Base-by-base conservation (phyloP, 2,888 invertebrate genomes). In the Malacosoma neustria region DNA sequence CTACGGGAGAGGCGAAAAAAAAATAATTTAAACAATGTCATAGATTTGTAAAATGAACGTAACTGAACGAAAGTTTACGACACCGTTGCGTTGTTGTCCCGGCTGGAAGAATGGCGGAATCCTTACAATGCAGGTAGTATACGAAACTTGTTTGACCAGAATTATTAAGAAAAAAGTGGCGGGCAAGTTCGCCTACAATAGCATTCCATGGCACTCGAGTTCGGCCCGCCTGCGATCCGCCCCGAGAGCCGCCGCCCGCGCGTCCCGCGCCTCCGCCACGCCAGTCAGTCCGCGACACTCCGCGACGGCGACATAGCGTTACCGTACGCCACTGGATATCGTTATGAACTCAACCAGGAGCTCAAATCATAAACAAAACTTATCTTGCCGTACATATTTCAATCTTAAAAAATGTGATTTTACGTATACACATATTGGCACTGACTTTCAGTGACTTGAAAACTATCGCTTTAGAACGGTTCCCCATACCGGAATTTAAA, bases 131-230 rank as follows among this genome's bases (percentile, higher is more conserved):
- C 84, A 79, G 82, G 82, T 84, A 82, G 81, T 84, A 82, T 77
- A 80, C 81, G 59, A 79, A 85, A 84, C 85, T 84, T 79, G 85
- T 84, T 84, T 84, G 81, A 84, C 84, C 79, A 84, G 84, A 85
- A 76, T 76, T 63, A 66, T 74, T 74, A 75, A 73, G 80, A n/a
- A n/a, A 74, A 72, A 82, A 81, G 79, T 82, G 75, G 81, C 82
- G 74, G 80, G 77, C 77, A 73, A 82, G 79, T 80, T 84, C 79
- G 81, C 84, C 84, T 81, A 82, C 84, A 82, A 84, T 84, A 80
- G 84, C 84, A 84, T 84, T 82, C 82, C 79, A 64, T 22, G 22
- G 22, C 22, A 9, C 22, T 22, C 52, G 63, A 49, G 59, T 41
- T 54, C 60, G 69, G 55, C 54, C 72, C 74, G 72, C 72, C 72